Evolutionary conservation across 2,888 invertebrate species (phyloP), one percentile per base, ranked within the genome.

Genomic region (Macrophya annulata): DNA sequence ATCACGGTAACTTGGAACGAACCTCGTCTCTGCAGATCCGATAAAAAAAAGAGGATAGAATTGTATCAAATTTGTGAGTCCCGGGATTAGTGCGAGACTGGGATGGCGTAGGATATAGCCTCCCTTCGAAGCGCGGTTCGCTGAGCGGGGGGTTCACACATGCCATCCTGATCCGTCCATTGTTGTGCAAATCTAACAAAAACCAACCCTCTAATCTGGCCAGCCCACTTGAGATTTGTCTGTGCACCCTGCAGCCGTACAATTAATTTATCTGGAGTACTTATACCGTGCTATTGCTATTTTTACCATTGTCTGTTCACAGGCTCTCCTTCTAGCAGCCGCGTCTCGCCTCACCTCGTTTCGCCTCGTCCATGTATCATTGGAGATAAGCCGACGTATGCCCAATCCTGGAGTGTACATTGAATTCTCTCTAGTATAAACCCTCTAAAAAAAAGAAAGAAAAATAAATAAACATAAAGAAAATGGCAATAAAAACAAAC

Each of bases 121-220:
- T 31, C 83, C 68, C 68, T 31, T n/a, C 83, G 82, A 59, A 43
- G n/a, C 48, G 84, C 48, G 79, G 65, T 89, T 88, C 89, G 86
- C 87, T 89, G 68, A 87, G 84, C 89, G 88, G 88, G 88, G 88
- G 90, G 89, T 89, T 90, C 91, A 91, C 93, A 93, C 93, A 93
- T 92, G 93, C 92, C 88, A 87, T 88, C 87, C 89, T 92, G 91
- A 93, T 92, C 93, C 91, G 87, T 85, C 86, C 87, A 93, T 93
- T 93, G 93, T 93, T 92, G 93, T 93, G 93, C 92, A 93, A 93
- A 93, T 93, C 90, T 90, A 92, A 92, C 92, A 91, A 92, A 93
- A 93, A 93, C 92, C 90, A 87, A 89, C 90, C 90, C 92, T 91
- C 91, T 93, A 93, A 93, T 93, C 93, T 90, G 88, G 89, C 91